Conservation (phyloP, 1,140 invertebrate genomes). For the Drosophila suzukii region DNA sequence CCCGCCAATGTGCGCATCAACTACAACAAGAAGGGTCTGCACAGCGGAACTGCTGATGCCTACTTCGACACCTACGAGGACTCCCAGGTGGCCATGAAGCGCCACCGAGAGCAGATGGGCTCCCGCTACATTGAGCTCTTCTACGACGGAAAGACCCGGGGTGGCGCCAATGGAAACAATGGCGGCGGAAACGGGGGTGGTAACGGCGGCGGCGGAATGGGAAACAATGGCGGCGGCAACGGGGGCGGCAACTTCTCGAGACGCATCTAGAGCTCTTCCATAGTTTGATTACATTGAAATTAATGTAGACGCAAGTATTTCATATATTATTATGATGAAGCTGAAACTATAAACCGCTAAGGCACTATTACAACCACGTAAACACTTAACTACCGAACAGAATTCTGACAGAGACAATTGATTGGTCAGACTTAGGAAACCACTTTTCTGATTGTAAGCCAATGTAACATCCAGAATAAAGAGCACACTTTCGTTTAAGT, state of each 20-base stretch:
- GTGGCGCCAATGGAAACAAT: slow-evolving; percentile 38
- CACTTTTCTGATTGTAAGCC: slow-evolving; percentile 9
- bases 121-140: slow-evolving; percentile 93
- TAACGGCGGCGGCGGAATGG: slow-evolving; percentile 25
- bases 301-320: slow-evolving; percentile 75
- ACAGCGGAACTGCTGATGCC: slow-evolving; percentile 96
- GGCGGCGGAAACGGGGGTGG: slow-evolving; percentile 33
- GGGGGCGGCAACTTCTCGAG: slow-evolving; percentile 65
- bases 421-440: slow-evolving; percentile 17
- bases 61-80: slow-evolving; percentile 92
- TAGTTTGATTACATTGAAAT: slow-evolving; percentile 60
- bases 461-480: slow-evolving; percentile 14
- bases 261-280: slow-evolving; percentile 59
- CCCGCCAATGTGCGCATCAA: slow-evolving; percentile 80
- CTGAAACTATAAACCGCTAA: slow-evolving; percentile 23
- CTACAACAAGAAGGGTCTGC: slow-evolving; percentile 88
- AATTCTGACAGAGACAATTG: slow-evolving; percentile 19
- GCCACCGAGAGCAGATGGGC: slow-evolving; percentile 94
- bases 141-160: slow-evolving; percentile 78
- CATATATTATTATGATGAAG: slow-evolving; percentile 53
- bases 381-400: slow-evolving; percentile 22
- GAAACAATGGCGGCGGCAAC: slow-evolving; percentile 34
- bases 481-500: slow-evolving; percentile 41
- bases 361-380: slow-evolving; percentile 30
- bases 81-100: slow-evolving; percentile 90